Evolutionary conservation across 1,140 invertebrate species (phyloP), one percentile per base, ranked within the genome.

Genomic region (Drosophila mojavensis): DNA sequence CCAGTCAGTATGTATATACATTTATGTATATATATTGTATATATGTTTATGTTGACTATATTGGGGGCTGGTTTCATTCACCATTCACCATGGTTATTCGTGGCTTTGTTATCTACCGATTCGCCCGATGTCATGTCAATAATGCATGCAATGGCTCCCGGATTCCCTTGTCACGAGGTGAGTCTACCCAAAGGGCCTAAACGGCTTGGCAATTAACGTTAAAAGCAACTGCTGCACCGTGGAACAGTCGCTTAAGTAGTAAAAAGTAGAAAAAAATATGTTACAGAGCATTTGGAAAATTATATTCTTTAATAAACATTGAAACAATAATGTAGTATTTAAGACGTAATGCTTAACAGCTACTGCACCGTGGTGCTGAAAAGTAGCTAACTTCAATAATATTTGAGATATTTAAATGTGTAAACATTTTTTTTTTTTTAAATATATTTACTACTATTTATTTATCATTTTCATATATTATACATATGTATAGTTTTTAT

Each of bases 21-120:
- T 17, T 17, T n/a, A 13, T 17, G n/a, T 13, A 3, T 24, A 24
- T 24, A 24, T 24, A 24, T 24, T 24, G 3, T 3, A 24, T 17
- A 26, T 9, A 15, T 11, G 4, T 17, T 15, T 20, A 20, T 48
- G 17, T 17, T 33, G n/a, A 9, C 36, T 45, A 4, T 28, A 50
- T 50, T 45, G n/a, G 20, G 54, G 53, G 59, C 39, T 66, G 54
- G 28, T 33, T 64, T 54, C 63, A 66, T 26, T 60, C 24, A 30
- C 54, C 67, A 79, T 85, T 85, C 79, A 88, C 83, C 84, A 89
- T 88, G 83, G 83, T 80, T 74, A 88, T 88, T 88, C 55, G 61
- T 13, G 56, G 41, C 41, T 64, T 85, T 88, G 83, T 88, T 89
- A 89, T 89, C 84, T 89, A 53, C 43, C 51, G 68, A 83, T 74